Evolutionary conservation across 1,140 invertebrate species (phyloP), one percentile per base, ranked within the genome.

Genomic region (Archivesica marissinica): DNA sequence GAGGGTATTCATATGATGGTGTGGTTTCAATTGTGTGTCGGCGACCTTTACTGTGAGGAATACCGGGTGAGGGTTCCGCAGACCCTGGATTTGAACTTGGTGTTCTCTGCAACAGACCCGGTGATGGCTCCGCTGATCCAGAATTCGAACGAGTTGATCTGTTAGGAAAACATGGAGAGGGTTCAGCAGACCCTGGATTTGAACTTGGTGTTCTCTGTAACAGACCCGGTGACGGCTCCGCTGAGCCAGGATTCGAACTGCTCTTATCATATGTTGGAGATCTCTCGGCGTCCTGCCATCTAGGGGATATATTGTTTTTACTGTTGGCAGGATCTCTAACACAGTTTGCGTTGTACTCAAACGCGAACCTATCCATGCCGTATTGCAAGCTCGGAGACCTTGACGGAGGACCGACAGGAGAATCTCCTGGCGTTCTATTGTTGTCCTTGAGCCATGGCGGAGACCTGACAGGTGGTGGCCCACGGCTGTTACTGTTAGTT

Each of bases 1-100:
- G 38, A 0, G 76, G 76, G 33, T 64, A 78, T n/a, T 78, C 76
- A 64, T 39, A 78, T 17, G 75, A 74, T 35, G 72, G n/a, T 20
- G 72, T 44, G 39, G 39, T 64, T 38, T 78, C 76, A 44, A 78
- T 64, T 15, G 38, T 64, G n/a, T 28, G 47, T 30, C 76, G 25
- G 17, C 52, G 17, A 28, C 35, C 35, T 61, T 56, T 64, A 6
- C 44, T 38, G 1, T 78, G 52, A 15, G 56, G 54, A 6, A 39
- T 25, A 28, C 54, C 15, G 30, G 76, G 56, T 20, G 56, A 39
- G 2, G 25, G 30, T 44, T 61, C 76, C 1, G 54, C 23, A 25
- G 66, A 44, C 6, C 38, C 33, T 25, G 35, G 13, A 44, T 25
- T 70, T 70, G 38, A n/a, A 68, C 20, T 9, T 6, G 64, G 39